Evolutionary conservation across 2,113 vertebrate genomes (phyloP), one percentile per base, ranked within the genome.

Genomic region (Syngnathoides biaculeatus): DNA sequence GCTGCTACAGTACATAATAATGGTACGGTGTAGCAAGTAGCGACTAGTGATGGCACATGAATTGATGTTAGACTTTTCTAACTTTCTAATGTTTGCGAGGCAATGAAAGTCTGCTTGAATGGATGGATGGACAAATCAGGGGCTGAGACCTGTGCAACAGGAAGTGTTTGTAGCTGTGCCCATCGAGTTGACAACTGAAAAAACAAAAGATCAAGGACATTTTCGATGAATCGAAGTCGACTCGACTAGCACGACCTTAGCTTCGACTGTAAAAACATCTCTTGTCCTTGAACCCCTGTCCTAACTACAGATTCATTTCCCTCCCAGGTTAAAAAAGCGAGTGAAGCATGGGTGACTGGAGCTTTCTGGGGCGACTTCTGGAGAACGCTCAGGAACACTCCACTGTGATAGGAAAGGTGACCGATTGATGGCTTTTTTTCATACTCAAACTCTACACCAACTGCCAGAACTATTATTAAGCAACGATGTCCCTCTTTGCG

Each of bases 341-440:
- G 89, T 92, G 89, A 92, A 94, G 92, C 71, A 98, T 98, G 96
- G 96, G 95, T 86, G 96, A 98, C 94, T 98, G 96, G 96, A 97
- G 95, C 93, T 95, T 95, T 89, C 92, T 98, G 83, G 95, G 94
- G 84, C 92, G 93, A 84, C 92, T 97, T 81, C 83, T 98, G 87
- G 96, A 97, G 88, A 97, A 95, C 20, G 96, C 96, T 0, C 96
- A 97, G 84, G 95, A 97, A 90, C 96, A 98, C 92, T 98, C 96
- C 77, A 98, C 96, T 5, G 94, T 97, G 76, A 94, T 97, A 30
- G 96, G 96, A 92, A 98, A 98, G 89, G 96, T 98, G 79, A 84
- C 1, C 2, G 20, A 70, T 20, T 19, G 42, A 68, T 64, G 22
- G 14, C 38, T 24, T 40, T 22, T 11, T 40, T 19, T 60, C 26